Base-by-base conservation (phyloP, 2,113 vertebrate genomes). In the Nycticorax nycticorax region DNA sequence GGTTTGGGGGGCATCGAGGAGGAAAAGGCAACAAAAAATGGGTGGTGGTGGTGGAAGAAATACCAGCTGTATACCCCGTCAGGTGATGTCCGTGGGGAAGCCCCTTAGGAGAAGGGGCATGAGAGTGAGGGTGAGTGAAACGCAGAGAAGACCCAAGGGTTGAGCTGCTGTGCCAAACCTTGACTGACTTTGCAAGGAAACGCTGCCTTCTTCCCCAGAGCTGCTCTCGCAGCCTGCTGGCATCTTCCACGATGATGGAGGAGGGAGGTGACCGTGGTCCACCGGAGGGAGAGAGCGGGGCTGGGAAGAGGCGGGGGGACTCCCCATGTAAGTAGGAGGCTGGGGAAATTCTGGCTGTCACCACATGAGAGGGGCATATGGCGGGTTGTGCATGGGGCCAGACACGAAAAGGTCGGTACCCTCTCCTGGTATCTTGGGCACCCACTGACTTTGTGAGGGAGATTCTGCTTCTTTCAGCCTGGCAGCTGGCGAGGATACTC, bases 11-110 rank as follows among this genome's bases (percentile, higher is more conserved):
- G 32, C 9, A 50, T 22, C 0, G 0, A 77, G 39, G 76, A 87
- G 39, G 33, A 89, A 85, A 91, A 87, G 43, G 66, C 23, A 85
- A 56, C 47, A 92, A 55, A 55, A 87, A 89, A 57, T n/a, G 28
- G n/a, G n/a, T n/a, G n/a, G n/a, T n/a, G 0, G 0, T 68, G 47
- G 47, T 21, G 47, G 21, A 21, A 74, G 69, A 75, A 93, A 82
- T 68, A 50, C 8, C 41, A 78, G 30, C 81, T 62, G 30, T 20
- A 28, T 73, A 63, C 9, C 26, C 8, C 4, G 3, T 43, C 0
- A 32, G 59, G 59, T 72, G 39, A 39, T 43, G 68, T 56, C 52
- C 15, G 6, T 48, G 47, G 23, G 57, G 69, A 81, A 90, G 56
- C 10, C 68, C 73, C 56, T 47, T 32, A 48, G 27, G 27, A 69